Evolutionary conservation across 2,797 vertebrate species (phyloP), one percentile per base, ranked within the genome.

Genomic region (Crossoptilon crossoptilon): DNA sequence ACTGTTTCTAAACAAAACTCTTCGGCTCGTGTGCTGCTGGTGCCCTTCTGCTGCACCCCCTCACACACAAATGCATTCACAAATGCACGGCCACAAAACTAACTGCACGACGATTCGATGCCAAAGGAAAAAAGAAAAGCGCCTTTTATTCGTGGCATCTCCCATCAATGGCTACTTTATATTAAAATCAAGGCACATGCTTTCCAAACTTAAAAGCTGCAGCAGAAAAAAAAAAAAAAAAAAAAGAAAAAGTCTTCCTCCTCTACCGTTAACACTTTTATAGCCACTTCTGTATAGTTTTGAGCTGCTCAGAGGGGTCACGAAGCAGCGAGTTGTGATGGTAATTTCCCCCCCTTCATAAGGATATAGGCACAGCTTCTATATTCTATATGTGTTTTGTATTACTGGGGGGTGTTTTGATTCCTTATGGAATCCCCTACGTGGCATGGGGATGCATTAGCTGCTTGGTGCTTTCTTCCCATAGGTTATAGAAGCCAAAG

Each of bases 111-210:
- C 87, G 94, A 76, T 71, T 48, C 90, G 27, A 16, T 84, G 94
- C 94, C 92, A 70, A 51, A 23, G 67, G 33, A 44, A 33, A 29
- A 81, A 93, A 95, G 90, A 95, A 95, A 96, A 95, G 95, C 77
- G 41, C 86, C 86, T 90, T 96, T 96, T 93, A 95, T 95, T 33
- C 51, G 3, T 0, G 41, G 88, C 78, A 88, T 90, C 81, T 48
- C 86, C 69, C 92, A 91, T 95, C 95, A 95, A 96, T 95, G 86
- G 92, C 64, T 29, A 95, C 93, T 95, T 96, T 96, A 90, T 96
- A 84, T 94, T 55, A 89, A 91, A 93, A 95, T 88, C 63, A 60
- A 95, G 93, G 93, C 94, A 95, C 93, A 93, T 90, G 93, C 91
- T 94, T 84, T 75, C 90, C 86, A 75, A 95, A 95, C 80, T 93